Base-by-base conservation (phyloP, 2,888 invertebrate species). In the Caenorhabditis afra region DNA sequence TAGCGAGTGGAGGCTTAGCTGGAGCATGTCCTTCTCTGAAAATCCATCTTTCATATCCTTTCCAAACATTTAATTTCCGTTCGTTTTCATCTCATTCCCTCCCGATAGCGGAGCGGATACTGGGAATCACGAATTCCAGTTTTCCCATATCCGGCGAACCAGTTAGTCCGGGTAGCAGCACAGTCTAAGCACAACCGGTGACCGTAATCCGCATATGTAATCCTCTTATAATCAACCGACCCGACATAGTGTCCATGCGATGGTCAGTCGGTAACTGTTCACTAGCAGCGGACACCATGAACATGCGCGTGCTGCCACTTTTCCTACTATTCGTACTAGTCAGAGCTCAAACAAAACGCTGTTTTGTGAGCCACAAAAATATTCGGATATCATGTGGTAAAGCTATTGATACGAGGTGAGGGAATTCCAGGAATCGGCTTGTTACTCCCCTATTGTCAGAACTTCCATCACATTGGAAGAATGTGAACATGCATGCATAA, bases 141-240 rank as follows among this genome's bases (percentile, higher is more conserved):
- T 44, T 44, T 18, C 47, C 2, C 44, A 73, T 64, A 73, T 66
- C 66, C 66, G 58, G 59, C 35, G 44, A 73, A 49, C 64, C 49
- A 73, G 59, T 45, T 52, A 16, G 29, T 41, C 50, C 68, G n/a
- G n/a, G n/a, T 59, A 59, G 67, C 50, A 47, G 55, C 37, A 50
- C 49, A 65, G 16, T 50, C 12, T 58, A 41, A 55, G 37, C 59
- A 74, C 44, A 66, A 47, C 37, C 66, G 35, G 66, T 76, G 76
- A 76, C 76, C 76, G 68, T 76, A 76, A 76, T 76, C 76, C 76
- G 62, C 14, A 59, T 29, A 4, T 58, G 77, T 70, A 70, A 77
- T 77, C 77, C 77, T 64, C 77, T 77, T 77, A 77, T 59, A 70
- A 77, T 77, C 65, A 68, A 68, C 37, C 62, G 76, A 76, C 76